Conservation (phyloP, 2,113 vertebrate genomes). For the Heloderma charlesbogerti region DNA sequence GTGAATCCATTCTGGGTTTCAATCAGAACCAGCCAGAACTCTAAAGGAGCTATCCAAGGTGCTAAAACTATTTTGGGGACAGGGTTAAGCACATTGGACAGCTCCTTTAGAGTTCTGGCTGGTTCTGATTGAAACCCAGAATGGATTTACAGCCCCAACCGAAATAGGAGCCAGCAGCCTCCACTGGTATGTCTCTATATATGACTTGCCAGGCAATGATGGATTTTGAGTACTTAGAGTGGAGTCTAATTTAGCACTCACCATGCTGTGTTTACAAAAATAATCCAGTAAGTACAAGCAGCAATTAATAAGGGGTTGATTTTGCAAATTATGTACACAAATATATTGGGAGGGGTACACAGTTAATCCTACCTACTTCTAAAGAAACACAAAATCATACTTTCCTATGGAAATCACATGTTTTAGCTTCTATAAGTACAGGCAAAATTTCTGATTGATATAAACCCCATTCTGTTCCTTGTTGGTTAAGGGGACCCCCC, state of each 20-base stretch:
- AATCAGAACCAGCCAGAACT: too few species aligned
- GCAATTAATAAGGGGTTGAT: background rate
- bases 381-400: background rate
- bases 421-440: background rate
- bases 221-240: background rate
- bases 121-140: too few species aligned
- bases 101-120: too few species aligned
- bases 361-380: background rate
- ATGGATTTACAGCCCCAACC: too few species aligned
- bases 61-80: too few species aligned
- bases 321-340: background rate
- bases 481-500: background rate
- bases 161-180: too few species aligned
- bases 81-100: too few species aligned
- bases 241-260: background rate
- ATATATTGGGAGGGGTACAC: rapidly evolving
- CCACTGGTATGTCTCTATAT: background rate
- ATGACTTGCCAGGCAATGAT: background rate
- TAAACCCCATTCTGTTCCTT: background rate
- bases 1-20: too few species aligned
- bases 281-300: background rate
- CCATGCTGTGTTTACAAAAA: background rate
- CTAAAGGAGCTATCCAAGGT: too few species aligned
- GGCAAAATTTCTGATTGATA: background rate
- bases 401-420: background rate